Evolutionary conservation across 2,113 vertebrate genomes (phyloP), one percentile per base, ranked within the genome.

Genomic region (Pygathrix nemaeus): DNA sequence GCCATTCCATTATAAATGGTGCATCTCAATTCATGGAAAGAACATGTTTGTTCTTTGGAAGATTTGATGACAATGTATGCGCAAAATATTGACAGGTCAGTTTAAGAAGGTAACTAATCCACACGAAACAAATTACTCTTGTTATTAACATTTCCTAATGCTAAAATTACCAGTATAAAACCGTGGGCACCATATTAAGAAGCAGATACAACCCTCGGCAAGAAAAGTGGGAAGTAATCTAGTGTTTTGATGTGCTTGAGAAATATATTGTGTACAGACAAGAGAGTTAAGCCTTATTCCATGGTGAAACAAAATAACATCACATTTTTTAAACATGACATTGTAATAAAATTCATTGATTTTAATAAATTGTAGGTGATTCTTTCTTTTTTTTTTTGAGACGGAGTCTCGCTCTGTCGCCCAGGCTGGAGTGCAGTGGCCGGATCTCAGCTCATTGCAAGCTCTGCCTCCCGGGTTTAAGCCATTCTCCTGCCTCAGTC

Each of bases 151-250:
- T 88, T 78, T 73, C 6, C 38, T 48, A 93, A 57, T 87, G 75
- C 8, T 75, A 88, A 88, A 80, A 83, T 79, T 97, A 10, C 1
- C 38, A 91, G n/a, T 43, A 45, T 93, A 61, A 95, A 96, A 85
- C 11, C 92, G 11, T 27, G 1, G 23, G 17, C 2, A 17, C 5
- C 8, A 17, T 59, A 82, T 89, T 81, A 84, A 86, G 14, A 82
- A 84, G 20, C 5, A 70, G 66, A 73, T 40, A 43, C 1, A n/a
- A 32, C 86, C 48, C 35, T 85, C 1, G 25, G 8, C 59, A 88
- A 88, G 25, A 87, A 92, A 85, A 84, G 3, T 87, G 21, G 2
- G 84, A 21, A 4, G 10, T 70, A 52, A 68, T 76, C 23, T 92
- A 7, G 23, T 55, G 75, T 94, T 94, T 30, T 55, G 30, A 57